Evolutionary conservation across 2,113 vertebrate species (phyloP).

Genomic region (Xenopus borealis): DNA sequence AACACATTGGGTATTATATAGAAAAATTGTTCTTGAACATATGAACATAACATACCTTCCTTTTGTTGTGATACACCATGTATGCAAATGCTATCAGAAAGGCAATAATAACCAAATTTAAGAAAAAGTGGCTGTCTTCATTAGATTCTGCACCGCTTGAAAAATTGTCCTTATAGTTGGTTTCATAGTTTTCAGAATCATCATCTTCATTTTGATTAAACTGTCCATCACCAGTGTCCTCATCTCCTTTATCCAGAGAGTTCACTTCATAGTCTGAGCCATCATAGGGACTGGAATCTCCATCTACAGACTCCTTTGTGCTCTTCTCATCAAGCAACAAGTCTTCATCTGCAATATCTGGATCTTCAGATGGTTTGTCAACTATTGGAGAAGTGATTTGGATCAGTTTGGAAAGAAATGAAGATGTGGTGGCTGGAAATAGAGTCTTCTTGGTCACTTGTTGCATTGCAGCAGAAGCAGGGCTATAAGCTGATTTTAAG

Average conservation of each 20-base stretch:
- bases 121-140: constrained; percentile 92
- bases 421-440: neutral
- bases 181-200: constrained; percentile 52
- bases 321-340: constrained; percentile 54
- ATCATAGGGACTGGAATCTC: constrained; percentile 49
- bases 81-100: constrained; percentile 88
- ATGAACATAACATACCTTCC: constrained; percentile 75
- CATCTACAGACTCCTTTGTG: constrained; percentile 55
- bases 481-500: neutral
- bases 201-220: constrained; percentile 51
- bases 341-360: constrained; percentile 63
- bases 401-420: constrained; percentile 34
- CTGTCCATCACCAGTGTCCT: constrained; percentile 39
- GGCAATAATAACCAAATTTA: constrained; percentile 85
- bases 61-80: constrained; percentile 95
- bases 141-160: constrained; percentile 63
- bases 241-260: constrained; percentile 48
- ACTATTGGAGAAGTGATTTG: constrained; percentile 47
- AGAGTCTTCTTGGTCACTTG: constrained; percentile 25
- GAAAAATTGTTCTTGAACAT: too few species aligned
- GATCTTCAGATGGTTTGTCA: constrained; percentile 56
- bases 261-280: constrained; percentile 56
- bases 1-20: too few species aligned
- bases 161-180: constrained; percentile 48
- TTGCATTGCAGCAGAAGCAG: rapidly evolving